phyloP scores from a whole-genome alignment of 2,888 invertebrate genomes.

The Steinernema scapterisci region DNA sequence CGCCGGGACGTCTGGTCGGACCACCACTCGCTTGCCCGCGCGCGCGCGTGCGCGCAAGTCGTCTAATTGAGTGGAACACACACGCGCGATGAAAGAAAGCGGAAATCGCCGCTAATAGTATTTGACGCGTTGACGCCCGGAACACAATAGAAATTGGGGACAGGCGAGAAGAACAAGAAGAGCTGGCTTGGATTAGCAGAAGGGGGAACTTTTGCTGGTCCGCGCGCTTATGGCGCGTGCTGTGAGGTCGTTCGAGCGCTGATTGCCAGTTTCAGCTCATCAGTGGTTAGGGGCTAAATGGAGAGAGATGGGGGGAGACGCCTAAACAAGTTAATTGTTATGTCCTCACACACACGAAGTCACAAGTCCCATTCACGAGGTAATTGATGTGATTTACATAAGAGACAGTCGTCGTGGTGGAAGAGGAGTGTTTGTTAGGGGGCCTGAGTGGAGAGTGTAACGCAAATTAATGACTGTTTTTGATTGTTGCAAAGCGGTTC shows the following conservation, averaged over 20 bases:
- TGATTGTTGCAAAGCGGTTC: too few relatives aligned
- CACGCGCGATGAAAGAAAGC: not conserved
- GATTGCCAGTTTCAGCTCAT: not conserved
- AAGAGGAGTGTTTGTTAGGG: not conserved
- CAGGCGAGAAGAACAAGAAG: too few relatives aligned
- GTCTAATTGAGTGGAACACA: slow-evolving; percentile 17
- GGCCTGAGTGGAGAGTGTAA: not conserved
- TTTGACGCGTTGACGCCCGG: too few relatives aligned
- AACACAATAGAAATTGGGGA: too few relatives aligned
- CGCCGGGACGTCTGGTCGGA: not conserved
- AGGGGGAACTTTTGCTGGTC: too few relatives aligned
- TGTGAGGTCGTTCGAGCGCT: not conserved
- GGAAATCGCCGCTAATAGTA: slow-evolving; percentile 27
- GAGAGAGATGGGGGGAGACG: not conserved
- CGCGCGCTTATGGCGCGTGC: too few relatives aligned
- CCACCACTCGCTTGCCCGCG: not conserved
- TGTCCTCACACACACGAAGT: too few relatives aligned
- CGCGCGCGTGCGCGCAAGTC: too few relatives aligned
- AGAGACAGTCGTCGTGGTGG: not conserved
- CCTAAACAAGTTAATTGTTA: slow-evolving; percentile 15
- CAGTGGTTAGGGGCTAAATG: not conserved
- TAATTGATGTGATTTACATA: slow-evolving; percentile 27
- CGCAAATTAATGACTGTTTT: slow-evolving; percentile 15
- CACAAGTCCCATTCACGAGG: slow-evolving; percentile 9
- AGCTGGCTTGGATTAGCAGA: too few relatives aligned